A percentile compares a stretch with the other conserved stretches of the same genome.
These are phyloP conservation scores for Rhinoraja longicauda DNA, from an alignment of 2,797 vertebrate genomes.

Conservation along the genomic window DNA sequence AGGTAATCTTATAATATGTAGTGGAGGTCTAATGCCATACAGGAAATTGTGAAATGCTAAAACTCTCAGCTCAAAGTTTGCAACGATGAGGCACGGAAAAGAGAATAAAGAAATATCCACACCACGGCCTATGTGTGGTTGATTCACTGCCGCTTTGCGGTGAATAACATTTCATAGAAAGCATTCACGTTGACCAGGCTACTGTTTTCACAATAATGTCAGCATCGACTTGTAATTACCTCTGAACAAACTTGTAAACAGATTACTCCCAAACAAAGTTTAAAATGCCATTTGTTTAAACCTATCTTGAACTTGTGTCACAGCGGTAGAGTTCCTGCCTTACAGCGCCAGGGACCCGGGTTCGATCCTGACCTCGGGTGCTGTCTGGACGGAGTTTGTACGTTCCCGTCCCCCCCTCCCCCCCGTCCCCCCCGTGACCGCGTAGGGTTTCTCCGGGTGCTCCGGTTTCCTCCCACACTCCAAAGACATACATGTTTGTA, in stretches of 20 bases:
- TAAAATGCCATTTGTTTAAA: neutral
- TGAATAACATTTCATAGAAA: neutral
- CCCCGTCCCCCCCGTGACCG: no score
- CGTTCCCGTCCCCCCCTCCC: no score
- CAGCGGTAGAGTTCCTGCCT: no score
- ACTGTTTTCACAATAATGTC: neutral
- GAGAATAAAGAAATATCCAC: no score
- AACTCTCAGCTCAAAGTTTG: neutral
- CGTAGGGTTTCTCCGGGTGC: no score
- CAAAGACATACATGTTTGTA: no score
- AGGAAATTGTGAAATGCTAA: conserved; percentile 19
- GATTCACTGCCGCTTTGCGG: neutral
- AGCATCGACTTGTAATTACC: neutral
- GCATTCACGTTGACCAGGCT: no score
- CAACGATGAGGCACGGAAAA: neutral
- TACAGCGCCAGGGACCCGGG: no score
- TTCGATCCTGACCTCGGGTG: no score
- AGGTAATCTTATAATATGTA: conserved; percentile 1
- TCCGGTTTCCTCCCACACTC: no score
- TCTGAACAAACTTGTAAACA: neutral
- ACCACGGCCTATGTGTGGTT: neutral
- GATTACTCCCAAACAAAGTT: neutral
- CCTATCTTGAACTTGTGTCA: neutral
- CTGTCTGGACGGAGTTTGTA: no score
- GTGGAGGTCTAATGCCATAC: neutral